Conservation (phyloP, 2,113 vertebrate genomes). For the Caracal caracal region DNA sequence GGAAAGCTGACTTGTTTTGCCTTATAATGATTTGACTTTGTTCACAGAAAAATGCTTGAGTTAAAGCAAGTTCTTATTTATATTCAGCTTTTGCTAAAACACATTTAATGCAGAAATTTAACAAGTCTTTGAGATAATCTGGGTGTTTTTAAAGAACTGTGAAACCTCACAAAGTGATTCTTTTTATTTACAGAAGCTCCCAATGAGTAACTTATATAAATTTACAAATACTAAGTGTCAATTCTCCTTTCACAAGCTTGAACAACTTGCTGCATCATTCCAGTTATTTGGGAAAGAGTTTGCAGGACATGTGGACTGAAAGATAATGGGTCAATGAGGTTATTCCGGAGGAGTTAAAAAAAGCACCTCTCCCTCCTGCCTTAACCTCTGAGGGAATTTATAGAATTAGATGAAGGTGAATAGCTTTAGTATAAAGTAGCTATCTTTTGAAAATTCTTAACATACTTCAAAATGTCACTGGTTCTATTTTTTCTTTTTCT, state of each 20-base stretch:
- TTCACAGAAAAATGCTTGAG: constrained; percentile 37
- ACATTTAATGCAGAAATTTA: constrained; percentile 37
- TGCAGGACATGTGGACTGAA: not conserved
- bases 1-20: constrained; percentile 11
- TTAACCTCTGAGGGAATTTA: not conserved
- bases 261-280: not conserved
- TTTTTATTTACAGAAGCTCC: constrained; percentile 21
- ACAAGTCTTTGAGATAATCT: constrained; percentile 45
- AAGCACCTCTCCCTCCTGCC: not conserved
- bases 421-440: not conserved
- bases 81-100: constrained; percentile 37
- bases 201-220: not conserved
- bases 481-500: not conserved
- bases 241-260: not conserved
- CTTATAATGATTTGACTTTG: not conserved
- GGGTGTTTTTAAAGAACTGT: constrained; percentile 45
- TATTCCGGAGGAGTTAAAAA: not conserved
- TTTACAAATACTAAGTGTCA: not conserved
- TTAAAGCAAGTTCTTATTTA: constrained; percentile 35
- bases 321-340: not conserved
- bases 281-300: constrained; percentile 16
- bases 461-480: not conserved
- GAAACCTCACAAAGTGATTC: not conserved
- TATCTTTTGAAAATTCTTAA: constrained; percentile 42
- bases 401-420: not conserved